Conservation (phyloP, 2,113 vertebrate genomes). For the Isurus oxyrinchus region DNA sequence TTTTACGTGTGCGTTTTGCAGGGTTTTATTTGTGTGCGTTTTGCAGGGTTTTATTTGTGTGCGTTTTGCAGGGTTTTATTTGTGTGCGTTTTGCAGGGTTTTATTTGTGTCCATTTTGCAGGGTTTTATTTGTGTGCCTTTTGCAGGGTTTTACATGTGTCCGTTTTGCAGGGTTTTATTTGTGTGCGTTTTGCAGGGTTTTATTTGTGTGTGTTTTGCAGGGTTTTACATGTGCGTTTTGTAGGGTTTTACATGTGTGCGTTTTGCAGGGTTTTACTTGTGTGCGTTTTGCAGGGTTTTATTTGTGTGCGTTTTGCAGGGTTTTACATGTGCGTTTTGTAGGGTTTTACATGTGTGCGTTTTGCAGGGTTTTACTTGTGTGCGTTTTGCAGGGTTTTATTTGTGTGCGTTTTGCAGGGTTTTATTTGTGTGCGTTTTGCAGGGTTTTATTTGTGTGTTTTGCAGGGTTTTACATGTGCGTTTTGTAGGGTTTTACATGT, state of each 20-base stretch:
- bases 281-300: not conserved
- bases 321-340: not conserved
- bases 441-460: not conserved
- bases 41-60: not conserved
- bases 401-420: not conserved
- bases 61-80: not conserved
- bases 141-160: not conserved
- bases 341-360: not conserved
- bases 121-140: not conserved
- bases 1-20: not conserved
- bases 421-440: not conserved
- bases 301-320: not conserved
- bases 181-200: not conserved
- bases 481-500: not conserved
- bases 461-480: not conserved
- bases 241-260: not conserved
- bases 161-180: not conserved
- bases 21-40: not conserved
- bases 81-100: not conserved
- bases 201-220: not conserved
- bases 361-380: not conserved
- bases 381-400: not conserved
- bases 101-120: not conserved
- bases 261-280: not conserved
- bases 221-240: not conserved